Conservation (phyloP, 2,113 vertebrate species). For the Phoenicopterus ruber region DNA sequence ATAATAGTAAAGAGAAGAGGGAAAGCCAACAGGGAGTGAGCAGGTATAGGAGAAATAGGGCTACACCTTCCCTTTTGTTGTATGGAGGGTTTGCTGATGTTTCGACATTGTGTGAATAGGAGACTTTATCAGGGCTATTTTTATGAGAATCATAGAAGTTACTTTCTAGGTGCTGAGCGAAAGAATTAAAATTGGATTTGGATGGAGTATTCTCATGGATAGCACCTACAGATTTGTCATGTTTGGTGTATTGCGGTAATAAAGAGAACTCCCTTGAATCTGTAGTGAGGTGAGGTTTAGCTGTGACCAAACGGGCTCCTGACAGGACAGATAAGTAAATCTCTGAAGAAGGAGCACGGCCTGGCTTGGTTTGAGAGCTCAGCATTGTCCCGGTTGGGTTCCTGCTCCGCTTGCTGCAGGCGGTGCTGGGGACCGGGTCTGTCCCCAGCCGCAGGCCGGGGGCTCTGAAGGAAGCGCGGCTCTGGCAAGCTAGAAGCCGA, state of each 20-base stretch:
- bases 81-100: not conserved
- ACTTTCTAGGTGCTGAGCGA: conserved; percentile 12
- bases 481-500: not conserved
- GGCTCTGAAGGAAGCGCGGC: not conserved
- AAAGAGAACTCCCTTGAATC: not conserved
- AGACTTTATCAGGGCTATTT: not conserved
- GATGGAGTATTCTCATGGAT: not conserved
- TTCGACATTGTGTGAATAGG: not conserved
- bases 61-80: not conserved
- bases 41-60: not conserved
- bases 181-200: not conserved
- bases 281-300: conserved; percentile 15
- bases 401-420: not conserved
- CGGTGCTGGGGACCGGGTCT: not conserved
- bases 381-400: not conserved
- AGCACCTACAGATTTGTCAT: not conserved
- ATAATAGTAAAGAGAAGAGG: not conserved
- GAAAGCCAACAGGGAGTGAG: not conserved
- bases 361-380: conserved; percentile 21
- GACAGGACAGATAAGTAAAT: not conserved
- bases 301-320: conserved; percentile 33
- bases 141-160: not conserved
- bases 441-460: not conserved
- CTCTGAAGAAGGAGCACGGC: conserved; percentile 13
- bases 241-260: not conserved